Conservation (phyloP, 1,140 invertebrate species). For the Orussus abietinus region DNA sequence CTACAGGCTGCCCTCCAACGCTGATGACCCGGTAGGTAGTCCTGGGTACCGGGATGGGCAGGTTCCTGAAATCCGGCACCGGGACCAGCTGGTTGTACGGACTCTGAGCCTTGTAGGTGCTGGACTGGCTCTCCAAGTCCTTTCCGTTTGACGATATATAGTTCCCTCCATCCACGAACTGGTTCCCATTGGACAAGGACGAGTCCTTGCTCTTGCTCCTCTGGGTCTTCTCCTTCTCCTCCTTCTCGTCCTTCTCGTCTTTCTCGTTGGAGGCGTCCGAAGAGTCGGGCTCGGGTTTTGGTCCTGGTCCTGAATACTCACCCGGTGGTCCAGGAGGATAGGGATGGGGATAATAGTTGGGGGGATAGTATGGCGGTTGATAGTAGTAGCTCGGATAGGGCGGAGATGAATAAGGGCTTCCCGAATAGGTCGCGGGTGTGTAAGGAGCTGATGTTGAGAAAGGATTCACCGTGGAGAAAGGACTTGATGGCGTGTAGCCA, state of each 20-base stretch:
- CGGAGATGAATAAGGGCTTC: slow-evolving; percentile 12
- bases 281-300: slow-evolving; percentile 10
- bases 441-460: slow-evolving; percentile 15
- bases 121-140: slow-evolving; percentile 39
- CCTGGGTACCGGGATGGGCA: slow-evolving; percentile 20
- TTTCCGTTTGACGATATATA: slow-evolving; percentile 34
- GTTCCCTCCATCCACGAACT: slow-evolving; percentile 40
- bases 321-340: slow-evolving; percentile 21
- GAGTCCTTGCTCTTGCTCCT: slow-evolving; percentile 13
- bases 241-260: slow-evolving; percentile 17
- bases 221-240: slow-evolving; percentile 26
- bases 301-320: slow-evolving; percentile 22
- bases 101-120: slow-evolving; percentile 29
- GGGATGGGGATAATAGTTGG: slow-evolving; percentile 37
- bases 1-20: slow-evolving; percentile 28
- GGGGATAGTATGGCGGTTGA: slow-evolving; percentile 34
- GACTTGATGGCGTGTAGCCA: not conserved
- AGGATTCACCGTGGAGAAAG: slow-evolving; percentile 5
- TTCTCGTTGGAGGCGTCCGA: slow-evolving; percentile 15
- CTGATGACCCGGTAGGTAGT: slow-evolving; percentile 38
- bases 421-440: too few relatives aligned
- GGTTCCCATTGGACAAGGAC: slow-evolving; percentile 16
- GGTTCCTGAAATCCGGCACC: slow-evolving; percentile 14
- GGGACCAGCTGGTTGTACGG: slow-evolving; percentile 32
- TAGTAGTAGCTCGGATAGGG: slow-evolving; percentile 38